A percentile compares a stretch with the other conserved stretches of the same genome.
Evolutionary conservation across 2,888 invertebrate genomes (phyloP).

Genomic region (Eristalis arbustorum): DNA sequence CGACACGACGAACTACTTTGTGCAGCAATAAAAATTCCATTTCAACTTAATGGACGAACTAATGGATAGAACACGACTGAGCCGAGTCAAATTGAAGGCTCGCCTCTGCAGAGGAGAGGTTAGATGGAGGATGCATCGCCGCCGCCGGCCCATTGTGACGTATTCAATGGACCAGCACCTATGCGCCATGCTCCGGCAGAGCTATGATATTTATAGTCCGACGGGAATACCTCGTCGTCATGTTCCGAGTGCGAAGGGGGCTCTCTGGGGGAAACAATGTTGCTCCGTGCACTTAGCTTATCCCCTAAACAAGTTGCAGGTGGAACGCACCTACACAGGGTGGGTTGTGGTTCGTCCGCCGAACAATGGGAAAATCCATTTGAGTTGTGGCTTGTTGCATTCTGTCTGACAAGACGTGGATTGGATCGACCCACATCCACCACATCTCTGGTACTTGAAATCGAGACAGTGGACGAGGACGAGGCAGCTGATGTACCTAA

Average conservation of each 20-base stretch:
- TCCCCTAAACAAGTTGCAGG: slow-evolving; percentile 11
- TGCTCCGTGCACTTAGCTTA: slow-evolving; percentile 16
- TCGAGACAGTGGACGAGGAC: too few species aligned
- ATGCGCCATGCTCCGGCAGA: slow-evolving; percentile 22
- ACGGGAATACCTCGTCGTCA: slow-evolving; percentile 15
- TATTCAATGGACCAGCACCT: slow-evolving; percentile 30
- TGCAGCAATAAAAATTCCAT: slow-evolving; percentile 56
- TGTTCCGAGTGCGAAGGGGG: not conserved
- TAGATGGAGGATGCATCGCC: not conserved
- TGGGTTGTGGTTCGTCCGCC: not conserved
- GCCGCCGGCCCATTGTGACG: slow-evolving; percentile 25
- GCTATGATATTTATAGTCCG: slow-evolving; percentile 26
- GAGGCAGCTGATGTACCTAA: too few species aligned
- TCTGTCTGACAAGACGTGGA: too few species aligned
- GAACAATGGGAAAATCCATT: too few species aligned
- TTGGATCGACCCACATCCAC: too few species aligned
- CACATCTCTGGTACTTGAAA: too few species aligned
- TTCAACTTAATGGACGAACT: slow-evolving; percentile 42
- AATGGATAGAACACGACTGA: not conserved
- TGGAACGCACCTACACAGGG: not conserved
- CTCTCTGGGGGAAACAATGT: slow-evolving; percentile 3
- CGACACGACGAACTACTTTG: slow-evolving; percentile 48
- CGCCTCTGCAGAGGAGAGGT: not conserved
- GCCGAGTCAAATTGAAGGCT: not conserved
- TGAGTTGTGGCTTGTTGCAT: too few species aligned